Base-by-base conservation (phyloP, 2,113 vertebrate species). In the Sturnus vulgaris region DNA sequence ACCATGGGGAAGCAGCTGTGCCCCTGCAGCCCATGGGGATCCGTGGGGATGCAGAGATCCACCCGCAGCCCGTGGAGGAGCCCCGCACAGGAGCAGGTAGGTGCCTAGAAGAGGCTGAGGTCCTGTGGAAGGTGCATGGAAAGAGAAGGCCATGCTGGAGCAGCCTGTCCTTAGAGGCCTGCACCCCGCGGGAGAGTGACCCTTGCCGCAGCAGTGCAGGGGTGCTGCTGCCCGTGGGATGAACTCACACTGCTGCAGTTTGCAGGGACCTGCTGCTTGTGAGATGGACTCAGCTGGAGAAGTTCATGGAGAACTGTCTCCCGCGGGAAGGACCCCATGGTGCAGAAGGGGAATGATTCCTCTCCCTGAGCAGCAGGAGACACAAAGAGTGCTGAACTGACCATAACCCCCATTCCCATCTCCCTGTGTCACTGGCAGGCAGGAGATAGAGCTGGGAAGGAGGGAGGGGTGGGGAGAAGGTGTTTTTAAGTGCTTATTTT, bases 81-180 rank as follows among this genome's bases (percentile, higher is more conserved):
- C 8, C 65, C 10, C 10, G 3, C 0, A 2, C 22, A 0, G 0
- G 31, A 20, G 46, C 2, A 5, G 16, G 25, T 24, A 56, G 15
- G 17, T 40, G 44, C 7, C 35, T 18, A 35, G 35, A 57, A 18
- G 55, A 42, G 15, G 11, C 5, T 25, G 25, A 21, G 33, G 12
- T 24, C 20, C 80, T 20, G 16, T 19, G 65, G 19, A 12, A 50
- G 30, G 30, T 17, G 12, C 2, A 1, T 25, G 39, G 33, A 50
- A 50, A 14, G 49, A 50, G 49, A 25, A 50, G 24, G 13, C 49
- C 49, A 27, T 15, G 49, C 49, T 50, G 57, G 33, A 72, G 17
- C 47, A 72, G 57, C 14, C 39, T 27, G 39, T 37, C 27, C 15
- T 28, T 63, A 11, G 6, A 42, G 33, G 37, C 8, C 15, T 42